phyloP scores from a whole-genome alignment of 2,113 vertebrate genomes.

The Chinchilla lanigera region DNA sequence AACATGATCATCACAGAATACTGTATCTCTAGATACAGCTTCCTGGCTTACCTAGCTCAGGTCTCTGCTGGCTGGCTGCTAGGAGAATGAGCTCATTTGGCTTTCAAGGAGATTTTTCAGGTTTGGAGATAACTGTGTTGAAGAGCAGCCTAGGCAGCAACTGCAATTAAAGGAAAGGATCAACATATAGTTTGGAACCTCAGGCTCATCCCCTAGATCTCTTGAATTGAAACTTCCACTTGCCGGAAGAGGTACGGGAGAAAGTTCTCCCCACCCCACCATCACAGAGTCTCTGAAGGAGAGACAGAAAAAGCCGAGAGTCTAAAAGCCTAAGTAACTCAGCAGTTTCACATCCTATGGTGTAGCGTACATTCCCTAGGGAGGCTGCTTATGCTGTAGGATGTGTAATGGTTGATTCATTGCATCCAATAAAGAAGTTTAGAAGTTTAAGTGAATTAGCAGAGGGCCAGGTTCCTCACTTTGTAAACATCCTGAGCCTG shows the following conservation, averaged over 20 bases:
- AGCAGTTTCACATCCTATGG: neutral
- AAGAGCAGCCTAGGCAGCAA: neutral
- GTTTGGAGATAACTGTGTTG: neutral
- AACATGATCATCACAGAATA: slow-evolving; percentile 49
- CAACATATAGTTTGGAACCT: neutral
- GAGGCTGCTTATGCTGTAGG: neutral
- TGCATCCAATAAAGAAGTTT: neutral
- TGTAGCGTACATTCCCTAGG: neutral
- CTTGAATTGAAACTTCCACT: neutral
- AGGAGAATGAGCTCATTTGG: neutral
- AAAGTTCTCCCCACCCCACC: neutral
- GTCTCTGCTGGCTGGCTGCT: neutral
- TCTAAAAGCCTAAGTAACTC: neutral
- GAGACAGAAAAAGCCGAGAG: neutral
- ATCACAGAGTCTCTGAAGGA: neutral
- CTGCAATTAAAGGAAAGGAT: neutral
- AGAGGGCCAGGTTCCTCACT: neutral
- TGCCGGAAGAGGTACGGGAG: neutral
- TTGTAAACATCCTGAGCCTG: neutral
- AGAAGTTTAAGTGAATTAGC: neutral
- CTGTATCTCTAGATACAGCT: neutral
- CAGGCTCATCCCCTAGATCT: neutral
- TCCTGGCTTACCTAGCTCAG: neutral
- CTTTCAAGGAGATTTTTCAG: neutral
- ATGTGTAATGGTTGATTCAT: neutral